Percentiles rank a stretch among this genome's conserved stretches.
These are phyloP conservation scores for Zygothrica quintamaculata DNA, from an alignment of 2,888 invertebrate species.

Conservation along the genomic window DNA sequence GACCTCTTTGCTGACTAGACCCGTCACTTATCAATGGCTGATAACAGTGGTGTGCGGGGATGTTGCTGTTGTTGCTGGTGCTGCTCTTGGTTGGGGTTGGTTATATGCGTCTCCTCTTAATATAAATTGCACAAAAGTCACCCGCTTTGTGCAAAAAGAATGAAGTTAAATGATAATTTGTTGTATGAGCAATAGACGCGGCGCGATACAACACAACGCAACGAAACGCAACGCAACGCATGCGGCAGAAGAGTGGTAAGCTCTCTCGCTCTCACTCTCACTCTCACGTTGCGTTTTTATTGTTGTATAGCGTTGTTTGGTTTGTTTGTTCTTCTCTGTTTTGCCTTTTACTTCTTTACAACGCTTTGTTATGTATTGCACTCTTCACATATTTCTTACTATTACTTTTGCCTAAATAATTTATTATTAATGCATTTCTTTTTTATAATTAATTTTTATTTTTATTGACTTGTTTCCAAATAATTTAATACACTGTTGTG, in stretches of 20 bases:
- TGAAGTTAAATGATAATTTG: slow-evolving; percentile 77
- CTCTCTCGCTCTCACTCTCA: slow-evolving; percentile 27
- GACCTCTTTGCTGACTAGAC: slow-evolving; percentile 20
- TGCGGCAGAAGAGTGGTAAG: slow-evolving; percentile 36
- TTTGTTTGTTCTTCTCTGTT: slow-evolving; percentile 68
- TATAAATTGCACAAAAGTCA: slow-evolving; percentile 54
- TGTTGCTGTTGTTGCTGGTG: slow-evolving; percentile 30
- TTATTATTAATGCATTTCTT: slow-evolving; percentile 55
- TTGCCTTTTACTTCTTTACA: slow-evolving; percentile 52
- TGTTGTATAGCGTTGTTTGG: slow-evolving; percentile 50
- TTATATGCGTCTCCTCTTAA: too few relatives aligned
- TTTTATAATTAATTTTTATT: too few relatives aligned
- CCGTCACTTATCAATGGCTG: slow-evolving; percentile 45
- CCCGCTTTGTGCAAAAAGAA: slow-evolving; percentile 70
- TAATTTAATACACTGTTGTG: slow-evolving; percentile 47
- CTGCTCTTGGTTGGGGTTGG: too few relatives aligned
- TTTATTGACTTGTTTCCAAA: slow-evolving; percentile 36
- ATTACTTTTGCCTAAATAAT: slow-evolving; percentile 12
- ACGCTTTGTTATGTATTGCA: slow-evolving; percentile 64
- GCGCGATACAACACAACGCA: slow-evolving; percentile 25
- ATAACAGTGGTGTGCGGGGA: slow-evolving; percentile 30
- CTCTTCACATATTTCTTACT: slow-evolving; percentile 56
- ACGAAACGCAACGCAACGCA: slow-evolving; percentile 9
- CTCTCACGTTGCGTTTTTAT: slow-evolving; percentile 23
- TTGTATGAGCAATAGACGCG: slow-evolving; percentile 56